These are phyloP conservation scores for Typhlomys cinereus DNA, from an alignment of 2,113 vertebrate species.

Conservation along the genomic window DNA sequence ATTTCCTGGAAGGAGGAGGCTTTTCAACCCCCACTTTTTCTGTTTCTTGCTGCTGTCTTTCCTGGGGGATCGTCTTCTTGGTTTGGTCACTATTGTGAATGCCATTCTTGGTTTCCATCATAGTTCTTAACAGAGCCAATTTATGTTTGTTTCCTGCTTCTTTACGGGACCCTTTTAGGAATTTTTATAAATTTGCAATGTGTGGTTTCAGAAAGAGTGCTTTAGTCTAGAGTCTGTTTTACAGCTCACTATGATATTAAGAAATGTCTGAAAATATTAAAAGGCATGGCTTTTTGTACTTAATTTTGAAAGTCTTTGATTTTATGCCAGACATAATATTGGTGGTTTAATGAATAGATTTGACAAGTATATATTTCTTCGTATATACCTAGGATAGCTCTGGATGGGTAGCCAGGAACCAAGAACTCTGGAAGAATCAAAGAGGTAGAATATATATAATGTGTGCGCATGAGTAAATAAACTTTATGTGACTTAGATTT, in stretches of 20 bases:
- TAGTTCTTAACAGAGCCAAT: not conserved
- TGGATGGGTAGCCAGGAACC: not conserved
- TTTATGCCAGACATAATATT: not conserved
- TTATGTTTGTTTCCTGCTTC: not conserved
- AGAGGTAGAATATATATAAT: not conserved
- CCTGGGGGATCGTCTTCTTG: not conserved
- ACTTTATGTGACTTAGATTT: constrained; percentile 4
- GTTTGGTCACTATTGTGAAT: not conserved
- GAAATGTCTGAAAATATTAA: constrained; percentile 38
- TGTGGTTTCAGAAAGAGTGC: not conserved
- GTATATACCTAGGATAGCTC: not conserved
- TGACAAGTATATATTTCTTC: not conserved
- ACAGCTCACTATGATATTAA: not conserved
- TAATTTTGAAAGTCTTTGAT: not conserved
- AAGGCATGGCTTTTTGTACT: not conserved
- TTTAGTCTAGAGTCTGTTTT: constrained; percentile 17
- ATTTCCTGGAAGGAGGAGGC: not conserved
- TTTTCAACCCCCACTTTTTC: not conserved
- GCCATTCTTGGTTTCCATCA: constrained; percentile 5
- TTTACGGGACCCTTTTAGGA: not conserved
- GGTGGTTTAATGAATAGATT: not conserved
- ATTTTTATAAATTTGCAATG: constrained; percentile 20
- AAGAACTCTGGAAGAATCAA: not conserved
- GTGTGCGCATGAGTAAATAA: not conserved
- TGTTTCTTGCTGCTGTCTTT: constrained; percentile 6